Evolutionary conservation across 2,113 vertebrate species (phyloP), one percentile per base, ranked within the genome.

Genomic region (Anser cygnoides): DNA sequence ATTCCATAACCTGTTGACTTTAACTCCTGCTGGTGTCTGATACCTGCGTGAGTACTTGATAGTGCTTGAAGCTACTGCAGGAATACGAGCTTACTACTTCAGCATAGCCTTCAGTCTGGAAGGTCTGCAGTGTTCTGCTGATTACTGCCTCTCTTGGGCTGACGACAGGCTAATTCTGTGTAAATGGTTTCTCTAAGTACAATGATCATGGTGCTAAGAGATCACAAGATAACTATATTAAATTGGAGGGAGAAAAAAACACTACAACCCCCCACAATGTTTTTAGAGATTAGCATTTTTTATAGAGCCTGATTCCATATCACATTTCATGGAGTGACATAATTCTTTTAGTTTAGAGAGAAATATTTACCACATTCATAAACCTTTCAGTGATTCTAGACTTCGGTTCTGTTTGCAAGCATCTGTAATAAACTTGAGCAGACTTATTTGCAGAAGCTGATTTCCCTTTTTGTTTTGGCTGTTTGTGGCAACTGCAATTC

Each of bases 61-160:
- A 7, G 65, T 18, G 29, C 77, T 37, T 18, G 46, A 55, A 31
- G 39, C 26, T 25, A 3, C 9, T 46, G 49, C 43, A 29, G 94
- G 39, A 44, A 13, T 15, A 10, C 28, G 23, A 0, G 0, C 1
- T 33, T 4, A 1, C 13, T 46, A 2, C 44, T 44, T 23, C 25
- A 57, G 33, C 44, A 2, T 7, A 12, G 21, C 72, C 59, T 31
- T n/a, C 46, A 11, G n/a, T 4, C 33, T 25, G 41, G 61, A 8
- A 33, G 49, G 2, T 14, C 41, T 26, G 6, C 52, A 16, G 62
- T 10, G 59, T 15, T 77, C 11, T 77, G 57, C 49, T 41, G 72
- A 9, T 0, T 0, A 4, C 16, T 15, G 50, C 52, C 77, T 23
- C 43, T 26, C 3, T 0, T 18, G 31, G 25, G 25, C 55, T 73